These are phyloP conservation scores for Ceyx cyanopectus DNA, from an alignment of 2,113 vertebrate genomes.

Conservation along the genomic window DNA sequence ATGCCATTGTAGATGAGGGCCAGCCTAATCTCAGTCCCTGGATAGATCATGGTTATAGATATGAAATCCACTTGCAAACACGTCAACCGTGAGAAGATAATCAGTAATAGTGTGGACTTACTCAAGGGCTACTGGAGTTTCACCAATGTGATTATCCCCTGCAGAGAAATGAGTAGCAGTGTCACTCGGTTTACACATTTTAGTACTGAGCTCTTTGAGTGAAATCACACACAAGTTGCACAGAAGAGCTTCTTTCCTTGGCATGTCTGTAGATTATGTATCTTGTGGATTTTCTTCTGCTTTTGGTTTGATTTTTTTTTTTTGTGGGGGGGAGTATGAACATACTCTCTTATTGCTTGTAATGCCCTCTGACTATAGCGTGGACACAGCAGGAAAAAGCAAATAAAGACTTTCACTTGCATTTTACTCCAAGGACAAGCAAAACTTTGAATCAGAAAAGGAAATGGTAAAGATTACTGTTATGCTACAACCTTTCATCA, in stretches of 20 bases:
- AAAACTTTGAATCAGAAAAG: neutral
- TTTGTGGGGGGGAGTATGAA: neutral
- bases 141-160: neutral
- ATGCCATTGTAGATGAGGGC: neutral
- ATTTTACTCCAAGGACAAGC: neutral
- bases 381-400: neutral
- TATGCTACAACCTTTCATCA: neutral
- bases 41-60: neutral
- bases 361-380: neutral
- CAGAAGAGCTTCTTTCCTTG: neutral
- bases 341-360: neutral
- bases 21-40: neutral
- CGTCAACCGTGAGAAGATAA: neutral
- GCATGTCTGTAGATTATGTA: neutral
- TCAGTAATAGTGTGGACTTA: neutral
- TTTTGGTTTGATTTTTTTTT: neutral
- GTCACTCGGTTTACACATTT: neutral
- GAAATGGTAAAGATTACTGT: neutral
- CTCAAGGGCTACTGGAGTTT: neutral
- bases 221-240: neutral
- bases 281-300: neutral
- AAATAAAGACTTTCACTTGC: neutral
- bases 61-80: neutral
- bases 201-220: neutral
- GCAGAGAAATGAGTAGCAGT: neutral